Conservation (phyloP, 2,113 vertebrate genomes). For the rat (Rattus norvegicus) region GRCr8 NC_086019.1:128944001-128944500, state of each 20-base stretch:
- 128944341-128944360: background rate
- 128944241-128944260: background rate
- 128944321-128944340: background rate
- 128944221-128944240: too few relatives aligned
- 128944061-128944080: background rate
- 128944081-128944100: background rate
- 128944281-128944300: fast-evolving
- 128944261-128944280: background rate
- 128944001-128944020: fast-evolving
- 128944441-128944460: background rate
- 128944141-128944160: background rate
- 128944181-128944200: background rate
- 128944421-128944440: background rate
- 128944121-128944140: background rate
- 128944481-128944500: background rate
- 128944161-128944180: background rate
- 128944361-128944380: background rate
- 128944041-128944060: background rate
- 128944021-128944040: background rate
- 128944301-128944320: background rate
- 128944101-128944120: background rate
- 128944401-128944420: background rate
- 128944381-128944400: background rate
- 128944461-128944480: background rate
- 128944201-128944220: background rate